Conservation (phyloP, 1,140 invertebrate species). For the Drosophila yakuba region DNA sequence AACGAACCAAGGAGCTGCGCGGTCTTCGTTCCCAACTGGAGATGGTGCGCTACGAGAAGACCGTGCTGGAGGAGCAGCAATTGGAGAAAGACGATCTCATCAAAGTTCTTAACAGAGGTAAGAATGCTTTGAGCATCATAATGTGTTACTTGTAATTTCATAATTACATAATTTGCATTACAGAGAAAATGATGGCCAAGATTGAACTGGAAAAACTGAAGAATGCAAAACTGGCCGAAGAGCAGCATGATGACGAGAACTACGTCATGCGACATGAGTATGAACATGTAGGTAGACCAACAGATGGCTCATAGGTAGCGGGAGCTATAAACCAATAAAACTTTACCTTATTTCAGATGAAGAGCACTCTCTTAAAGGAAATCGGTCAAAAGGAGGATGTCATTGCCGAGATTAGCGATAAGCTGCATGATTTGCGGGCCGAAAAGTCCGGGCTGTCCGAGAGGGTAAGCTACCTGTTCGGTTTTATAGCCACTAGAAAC, state of each 20-base stretch:
- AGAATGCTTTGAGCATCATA: background rate
- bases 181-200: slow-evolving; percentile 41
- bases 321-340: slow-evolving; percentile 4
- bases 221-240: background rate
- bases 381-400: slow-evolving; percentile 41
- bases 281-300: slow-evolving; percentile 58
- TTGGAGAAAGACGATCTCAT: slow-evolving; percentile 57
- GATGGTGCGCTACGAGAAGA: slow-evolving; percentile 73
- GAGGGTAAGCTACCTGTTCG: slow-evolving; percentile 39
- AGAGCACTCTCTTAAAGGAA: slow-evolving; percentile 51
- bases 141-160: background rate
- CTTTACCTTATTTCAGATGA: slow-evolving; percentile 52
- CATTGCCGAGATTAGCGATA: slow-evolving; percentile 42
- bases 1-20: slow-evolving; percentile 59
- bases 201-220: slow-evolving; percentile 36
- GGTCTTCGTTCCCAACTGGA: slow-evolving; percentile 60
- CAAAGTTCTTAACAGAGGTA: slow-evolving; percentile 35
- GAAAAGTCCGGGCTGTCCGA: slow-evolving; percentile 10
- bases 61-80: slow-evolving; percentile 68
- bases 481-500: background rate
- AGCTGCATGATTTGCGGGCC: slow-evolving; percentile 39
- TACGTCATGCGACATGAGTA: slow-evolving; percentile 32
- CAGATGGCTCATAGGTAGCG: slow-evolving; percentile 18
- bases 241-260: slow-evolving; percentile 4
- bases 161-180: background rate